Evolutionary conservation across 1,140 invertebrate species (phyloP), one percentile per base, ranked within the genome.

Genomic region (Theocolax elegans): DNA sequence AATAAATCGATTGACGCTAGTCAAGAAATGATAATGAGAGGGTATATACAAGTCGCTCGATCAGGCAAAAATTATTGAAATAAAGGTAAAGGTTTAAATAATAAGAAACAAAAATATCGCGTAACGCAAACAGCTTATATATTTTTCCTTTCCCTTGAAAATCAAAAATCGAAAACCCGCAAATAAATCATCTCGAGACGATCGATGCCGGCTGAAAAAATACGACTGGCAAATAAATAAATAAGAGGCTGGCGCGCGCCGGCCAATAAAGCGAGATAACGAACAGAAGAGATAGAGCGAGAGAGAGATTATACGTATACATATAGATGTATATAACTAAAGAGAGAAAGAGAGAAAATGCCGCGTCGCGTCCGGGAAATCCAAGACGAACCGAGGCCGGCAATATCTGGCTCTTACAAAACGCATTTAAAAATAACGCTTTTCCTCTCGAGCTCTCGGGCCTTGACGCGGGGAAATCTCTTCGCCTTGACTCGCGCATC

Each of bases 351-450:
- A n/a, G n/a, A n/a, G n/a, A n/a, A n/a, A n/a, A n/a, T n/a, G n/a
- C n/a, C n/a, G 25, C 7, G 25, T 15, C 62, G 63, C 53, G 49
- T 48, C 49, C 49, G 31, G 29, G n/a, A n/a, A n/a, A n/a, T n/a
- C n/a, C n/a, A n/a, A n/a, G 15, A 27, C 46, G 49, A 29, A 2
- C 6, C 38, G 40, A 59, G 58, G 60, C 60, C 29, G 7, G 13
- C 38, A 42, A 59, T 67, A 68, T 68, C 42, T 64, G 60, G 51
- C 60, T 70, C 59, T 70, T 70, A 70, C 67, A 64, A 70, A 70
- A 70, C 51, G 60, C 49, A 58, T 58, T 70, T 64, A 70, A 64
- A 70, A 70, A 70, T 70, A 70, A 64, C 67, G 29, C 27, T 13
- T 60, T 68, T 49, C 27, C 38, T 58, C 17, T 58, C 21, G 6